Conservation (phyloP, 1,140 invertebrate species). For the Tribolium castaneum region DNA sequence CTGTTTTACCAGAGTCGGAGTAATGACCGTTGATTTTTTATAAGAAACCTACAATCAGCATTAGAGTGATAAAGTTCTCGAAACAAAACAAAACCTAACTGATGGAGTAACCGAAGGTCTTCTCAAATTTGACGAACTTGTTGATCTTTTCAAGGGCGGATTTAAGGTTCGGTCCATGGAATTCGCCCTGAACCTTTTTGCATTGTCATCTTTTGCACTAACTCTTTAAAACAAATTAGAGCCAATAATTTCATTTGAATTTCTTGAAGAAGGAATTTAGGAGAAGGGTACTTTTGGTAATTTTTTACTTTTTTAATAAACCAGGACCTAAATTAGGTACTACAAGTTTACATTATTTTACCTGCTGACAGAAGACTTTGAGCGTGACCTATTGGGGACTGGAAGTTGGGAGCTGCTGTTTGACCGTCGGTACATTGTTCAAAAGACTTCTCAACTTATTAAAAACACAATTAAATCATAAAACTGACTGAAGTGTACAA, state of each 20-base stretch:
- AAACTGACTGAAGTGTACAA: too few species aligned
- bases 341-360: neutral
- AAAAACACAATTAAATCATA: too few species aligned
- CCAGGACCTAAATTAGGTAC: too few species aligned
- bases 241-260: too few species aligned
- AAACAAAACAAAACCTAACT: neutral
- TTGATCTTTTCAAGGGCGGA: neutral
- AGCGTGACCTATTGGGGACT: neutral
- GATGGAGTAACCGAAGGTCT: neutral
- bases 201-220: neutral
- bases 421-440: neutral
- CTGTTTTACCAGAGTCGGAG: neutral
- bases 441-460: too few species aligned
- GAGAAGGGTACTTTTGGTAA: too few species aligned
- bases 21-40: neutral
- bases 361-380: slow-evolving; percentile 15
- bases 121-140: neutral
- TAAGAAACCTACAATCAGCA: neutral
- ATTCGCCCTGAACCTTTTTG: neutral
- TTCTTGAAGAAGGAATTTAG: too few species aligned
- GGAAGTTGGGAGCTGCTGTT: neutral
- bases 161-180: neutral
- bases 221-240: neutral
- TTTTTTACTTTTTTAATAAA: too few species aligned
- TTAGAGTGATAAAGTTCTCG: too few species aligned